These are phyloP conservation scores for Sebastes kiyomatsui DNA, from an alignment of 2,797 vertebrate genomes.

Conservation along the genomic window DNA sequence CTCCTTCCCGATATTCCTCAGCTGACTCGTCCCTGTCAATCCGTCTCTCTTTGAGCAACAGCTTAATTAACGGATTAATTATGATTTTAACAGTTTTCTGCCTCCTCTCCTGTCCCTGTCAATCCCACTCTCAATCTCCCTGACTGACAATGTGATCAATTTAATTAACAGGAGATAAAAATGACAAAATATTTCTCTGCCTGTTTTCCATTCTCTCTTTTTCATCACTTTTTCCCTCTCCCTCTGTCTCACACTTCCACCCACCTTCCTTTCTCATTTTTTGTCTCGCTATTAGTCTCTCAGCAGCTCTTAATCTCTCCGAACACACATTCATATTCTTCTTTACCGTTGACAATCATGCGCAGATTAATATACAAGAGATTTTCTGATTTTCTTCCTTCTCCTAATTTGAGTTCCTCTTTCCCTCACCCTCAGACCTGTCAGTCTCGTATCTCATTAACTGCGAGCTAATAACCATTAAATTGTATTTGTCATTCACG, in stretches of 20 bases:
- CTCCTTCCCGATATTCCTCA: neutral
- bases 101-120: neutral
- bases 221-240: conserved; percentile 35
- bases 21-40: conserved; percentile 27
- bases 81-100: conserved; percentile 12
- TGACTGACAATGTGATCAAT: conserved; percentile 47
- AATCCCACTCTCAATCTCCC: conserved; percentile 11
- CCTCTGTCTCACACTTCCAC: conserved; percentile 68
- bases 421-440: neutral
- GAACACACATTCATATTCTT: conserved; percentile 14
- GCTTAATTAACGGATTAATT: conserved; percentile 50
- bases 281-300: conserved; percentile 29
- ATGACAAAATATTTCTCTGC: conserved; percentile 30
- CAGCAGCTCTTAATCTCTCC: conserved; percentile 34
- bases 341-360: conserved; percentile 8
- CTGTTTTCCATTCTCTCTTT: conserved; percentile 26
- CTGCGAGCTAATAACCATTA: conserved; percentile 5
- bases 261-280: conserved; percentile 46
- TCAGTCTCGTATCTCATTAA: neutral
- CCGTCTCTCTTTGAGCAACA: conserved; percentile 24
- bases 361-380: neutral
- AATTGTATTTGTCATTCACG: conserved; percentile 3
- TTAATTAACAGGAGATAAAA: conserved; percentile 38
- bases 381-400: neutral
- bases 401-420: neutral